Percentiles rank a stretch among this genome's conserved stretches.
Conservation (phyloP, 1,140 invertebrate genomes). For the Asobara japonica region DNA sequence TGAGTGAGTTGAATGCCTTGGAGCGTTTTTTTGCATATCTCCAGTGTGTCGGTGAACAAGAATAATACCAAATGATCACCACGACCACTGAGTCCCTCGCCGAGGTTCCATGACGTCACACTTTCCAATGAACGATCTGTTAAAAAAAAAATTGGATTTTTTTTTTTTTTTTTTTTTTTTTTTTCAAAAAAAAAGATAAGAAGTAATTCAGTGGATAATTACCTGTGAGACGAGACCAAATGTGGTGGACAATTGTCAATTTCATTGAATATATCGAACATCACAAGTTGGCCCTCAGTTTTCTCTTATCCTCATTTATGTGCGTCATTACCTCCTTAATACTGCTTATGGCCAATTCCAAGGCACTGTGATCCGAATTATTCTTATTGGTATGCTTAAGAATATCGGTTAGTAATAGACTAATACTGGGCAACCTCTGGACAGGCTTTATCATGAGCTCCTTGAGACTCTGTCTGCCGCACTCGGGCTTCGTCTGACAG, state of each 20-base stretch:
- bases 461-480: constrained; percentile 91
- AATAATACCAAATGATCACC: constrained; percentile 90
- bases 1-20: constrained; percentile 76
- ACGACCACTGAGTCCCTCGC: constrained; percentile 84
- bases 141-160: too few species aligned
- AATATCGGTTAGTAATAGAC: constrained; percentile 92
- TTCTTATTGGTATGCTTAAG: constrained; percentile 88
- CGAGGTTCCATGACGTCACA: constrained; percentile 91
- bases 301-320: constrained; percentile 97
- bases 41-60: constrained; percentile 92
- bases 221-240: constrained; percentile 90
- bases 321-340: constrained; percentile 94
- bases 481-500: constrained; percentile 91
- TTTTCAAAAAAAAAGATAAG: too few species aligned
- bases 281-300: constrained; percentile 92
- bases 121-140: constrained; percentile 85
- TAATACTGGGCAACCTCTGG: constrained; percentile 94
- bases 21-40: constrained; percentile 91
- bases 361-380: constrained; percentile 84
- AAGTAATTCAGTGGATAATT: too few species aligned
- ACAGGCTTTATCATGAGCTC: constrained; percentile 96
- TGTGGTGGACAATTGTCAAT: constrained; percentile 97
- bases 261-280: constrained; percentile 98
- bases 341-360: constrained; percentile 86
- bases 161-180: too few species aligned